These are phyloP conservation scores for Lycocerus yunnanus DNA, from an alignment of 2,888 invertebrate genomes.

Conservation along the genomic window DNA sequence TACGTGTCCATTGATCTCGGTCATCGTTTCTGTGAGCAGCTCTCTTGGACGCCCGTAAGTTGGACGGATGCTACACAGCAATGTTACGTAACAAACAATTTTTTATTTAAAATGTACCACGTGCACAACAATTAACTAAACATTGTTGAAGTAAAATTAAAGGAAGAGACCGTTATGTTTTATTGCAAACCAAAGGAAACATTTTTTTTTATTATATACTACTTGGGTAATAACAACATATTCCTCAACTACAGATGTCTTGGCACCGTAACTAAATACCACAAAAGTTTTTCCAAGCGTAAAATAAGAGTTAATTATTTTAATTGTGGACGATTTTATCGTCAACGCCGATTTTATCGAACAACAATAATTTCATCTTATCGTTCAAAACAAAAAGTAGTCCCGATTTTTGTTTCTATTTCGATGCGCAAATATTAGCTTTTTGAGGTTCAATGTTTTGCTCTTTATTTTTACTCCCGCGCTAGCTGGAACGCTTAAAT, in stretches of 20 bases:
- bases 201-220: not conserved
- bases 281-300: slow-evolving; percentile 8
- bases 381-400: not conserved
- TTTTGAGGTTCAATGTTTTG: not conserved
- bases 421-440: not conserved
- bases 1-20: not conserved
- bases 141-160: not conserved
- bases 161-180: not conserved
- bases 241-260: not conserved
- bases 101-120: not conserved
- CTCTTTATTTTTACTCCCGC: not conserved
- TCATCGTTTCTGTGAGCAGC: not conserved
- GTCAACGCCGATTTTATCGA: not conserved
- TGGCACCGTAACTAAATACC: slow-evolving; percentile 14
- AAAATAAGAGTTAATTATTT: slow-evolving; percentile 14
- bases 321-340: slow-evolving; percentile 7
- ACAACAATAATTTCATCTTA: not conserved
- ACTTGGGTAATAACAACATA: not conserved
- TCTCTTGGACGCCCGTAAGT: no score
- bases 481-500: not conserved
- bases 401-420: not conserved
- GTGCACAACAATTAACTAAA: not conserved
- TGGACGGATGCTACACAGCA: not conserved
- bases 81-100: not conserved
- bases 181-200: not conserved